Base-by-base conservation (phyloP, 2,113 vertebrate genomes). In the Orthonyx spaldingii region DNA sequence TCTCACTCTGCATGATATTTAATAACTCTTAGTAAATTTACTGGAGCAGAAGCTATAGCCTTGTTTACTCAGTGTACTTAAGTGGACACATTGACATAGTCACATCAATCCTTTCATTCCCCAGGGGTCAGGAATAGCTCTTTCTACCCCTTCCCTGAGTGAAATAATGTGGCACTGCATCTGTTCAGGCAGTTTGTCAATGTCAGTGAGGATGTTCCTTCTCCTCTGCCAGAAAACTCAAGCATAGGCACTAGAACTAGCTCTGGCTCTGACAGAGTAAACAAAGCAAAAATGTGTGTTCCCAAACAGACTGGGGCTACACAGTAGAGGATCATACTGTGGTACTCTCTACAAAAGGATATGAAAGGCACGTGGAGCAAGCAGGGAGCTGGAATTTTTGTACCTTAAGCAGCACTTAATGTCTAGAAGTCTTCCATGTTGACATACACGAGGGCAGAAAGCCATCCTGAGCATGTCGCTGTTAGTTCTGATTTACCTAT, bases 211-310 rank as follows among this genome's bases (percentile, higher is more conserved):
- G 33, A 55, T 71, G 8, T 50, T 83, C 52, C 20, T 52, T 74
- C 22, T 7, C 16, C 35, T 44, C 2, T 71, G 53, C 70, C 79
- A 80, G 35, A 47, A 71, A 79, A 46, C 16, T 64, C 35, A 33
- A 32, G 23, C 0, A 0, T 9, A 26, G 42, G 47, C 30, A n/a
- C 33, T 32, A 22, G 39, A 72, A 59, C 30, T 42, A 57, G 7
- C 44, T 50, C 50, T 75, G 75, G 3, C 50, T 60, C 47, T 74
- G 60, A 35, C 26, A 70, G 46, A 70, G 32, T 46, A 60, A 86
- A 63, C 33, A 69, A 27, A 85, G n/a, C 22, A 88, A 75, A 85
- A 68, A 53, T 26, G 6, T 59, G 6, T 63, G 32, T 64, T 79
- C 63, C 44, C 49, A 44, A 21, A 68, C 23, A 72, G 33, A 32